Evolutionary conservation across 2,797 vertebrate species (phyloP), one percentile per base, ranked within the genome.

Genomic region (Labeo calbasu): DNA sequence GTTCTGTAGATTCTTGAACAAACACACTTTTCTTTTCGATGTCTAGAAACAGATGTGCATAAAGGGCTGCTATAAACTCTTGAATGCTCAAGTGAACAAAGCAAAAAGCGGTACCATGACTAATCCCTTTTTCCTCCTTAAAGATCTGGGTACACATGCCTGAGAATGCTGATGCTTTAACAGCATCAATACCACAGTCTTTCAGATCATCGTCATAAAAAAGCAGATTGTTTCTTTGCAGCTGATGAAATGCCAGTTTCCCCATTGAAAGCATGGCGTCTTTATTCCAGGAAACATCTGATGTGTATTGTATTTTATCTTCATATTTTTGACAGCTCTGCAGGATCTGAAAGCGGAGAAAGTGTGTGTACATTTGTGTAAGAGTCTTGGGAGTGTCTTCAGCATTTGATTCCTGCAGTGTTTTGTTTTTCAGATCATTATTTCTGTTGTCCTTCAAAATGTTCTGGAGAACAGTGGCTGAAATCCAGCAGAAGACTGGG

Each of bases 81-180:
- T 72, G 70, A 84, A 84, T 72, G 15, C 83, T 84, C 57, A 84
- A 17, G 36, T 84, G 83, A 23, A 84, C 66, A 79, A 84, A 84
- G 57, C 57, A 71, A 46, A 51, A 84, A 0, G 23, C 48, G 5
- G 66, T 72, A 8, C 83, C 83, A 23, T 73, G 57, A 46, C 73
- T 59, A 9, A 72, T 28, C 0, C 76, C 77, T 1, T 0, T 72
- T 40, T 84, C 68, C 15, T 68, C 61, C 28, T 79, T 79, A 40
- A 79, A 79, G 0, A 79, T 79, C 28, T 84, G 83, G 11, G 77
- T 84, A 36, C 83, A 84, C 66, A 84, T 61, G 28, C 77, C 21
- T 19, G 83, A 84, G 3, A 65, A 84, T 15, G 63, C 15, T 1
- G 68, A 84, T 10, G 28, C 59, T 8, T 65, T 2, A 12, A 1